A percentile compares a stretch with the other conserved stretches of the same genome.
phyloP scores from a whole-genome alignment of 1,140 invertebrate genomes.

The Drosophila orena region DNA sequence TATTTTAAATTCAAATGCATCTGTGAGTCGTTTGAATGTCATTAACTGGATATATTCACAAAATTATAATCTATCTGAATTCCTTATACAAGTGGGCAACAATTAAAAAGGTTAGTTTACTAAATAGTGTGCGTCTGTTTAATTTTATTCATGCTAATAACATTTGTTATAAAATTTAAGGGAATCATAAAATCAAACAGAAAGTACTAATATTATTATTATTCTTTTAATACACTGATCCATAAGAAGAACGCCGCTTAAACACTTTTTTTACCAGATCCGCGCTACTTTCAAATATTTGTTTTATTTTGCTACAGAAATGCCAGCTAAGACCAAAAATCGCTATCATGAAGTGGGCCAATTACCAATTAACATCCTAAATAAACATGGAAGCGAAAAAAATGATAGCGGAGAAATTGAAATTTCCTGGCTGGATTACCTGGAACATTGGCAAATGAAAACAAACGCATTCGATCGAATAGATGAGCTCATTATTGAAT shows the following conservation, averaged over 20 bases:
- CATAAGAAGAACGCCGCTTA: not conserved
- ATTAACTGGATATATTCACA: too few relatives aligned
- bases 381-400: conserved; percentile 37
- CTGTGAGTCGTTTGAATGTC: too few relatives aligned
- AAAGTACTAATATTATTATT: not conserved
- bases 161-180: too few relatives aligned
- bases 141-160: too few relatives aligned
- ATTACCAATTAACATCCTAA: conserved; percentile 36
- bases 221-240: not conserved
- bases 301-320: conserved; percentile 1
- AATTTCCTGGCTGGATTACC: conserved; percentile 73
- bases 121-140: too few relatives aligned
- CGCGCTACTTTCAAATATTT: conserved; percentile 12
- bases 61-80: too few relatives aligned
- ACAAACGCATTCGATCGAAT: conserved; percentile 46
- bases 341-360: conserved; percentile 6
- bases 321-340: conserved; percentile 10
- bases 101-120: too few relatives aligned
- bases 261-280: not conserved
- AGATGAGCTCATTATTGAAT: conserved; percentile 72
- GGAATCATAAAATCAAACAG: not conserved
- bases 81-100: too few relatives aligned
- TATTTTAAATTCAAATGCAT: not conserved
- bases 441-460: conserved; percentile 76
- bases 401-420: conserved; percentile 61